A percentile compares a stretch with the other conserved stretches of the same genome.
Conservation (phyloP, 2,797 vertebrate genomes). For the Tangara arthus region DNA sequence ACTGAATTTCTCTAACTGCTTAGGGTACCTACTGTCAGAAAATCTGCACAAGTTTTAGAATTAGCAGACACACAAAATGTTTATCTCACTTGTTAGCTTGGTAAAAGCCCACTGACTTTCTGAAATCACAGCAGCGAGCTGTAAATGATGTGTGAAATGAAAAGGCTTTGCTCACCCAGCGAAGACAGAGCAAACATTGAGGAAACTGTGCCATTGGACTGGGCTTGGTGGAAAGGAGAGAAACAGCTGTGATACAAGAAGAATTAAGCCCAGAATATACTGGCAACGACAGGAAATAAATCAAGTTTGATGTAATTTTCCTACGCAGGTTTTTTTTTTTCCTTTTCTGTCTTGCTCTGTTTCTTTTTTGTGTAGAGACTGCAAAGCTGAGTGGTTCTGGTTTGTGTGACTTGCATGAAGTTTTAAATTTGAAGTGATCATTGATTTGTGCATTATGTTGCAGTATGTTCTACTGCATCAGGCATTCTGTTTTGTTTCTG, state of each 20-base stretch:
- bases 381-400: neutral
- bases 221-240: neutral
- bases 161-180: constrained; percentile 70
- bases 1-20: constrained; percentile 26
- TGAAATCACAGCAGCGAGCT: constrained; percentile 72
- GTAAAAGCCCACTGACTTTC: constrained; percentile 74
- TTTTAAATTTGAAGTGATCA: constrained; percentile 28
- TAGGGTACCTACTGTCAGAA: constrained; percentile 60
- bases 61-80: constrained; percentile 73
- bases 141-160: constrained; percentile 82
- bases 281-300: neutral
- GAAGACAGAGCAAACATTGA: constrained; percentile 59
- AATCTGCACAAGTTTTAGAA: constrained; percentile 70
- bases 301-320: neutral
- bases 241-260: neutral
- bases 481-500: constrained; percentile 23
- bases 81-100: constrained; percentile 76
- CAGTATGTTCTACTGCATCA: neutral
- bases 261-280: neutral
- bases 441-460: constrained; percentile 36
- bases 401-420: constrained; percentile 25
- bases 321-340: neutral
- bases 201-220: constrained; percentile 27
- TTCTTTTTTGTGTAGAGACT: neutral
- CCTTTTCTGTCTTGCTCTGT: neutral